These are phyloP conservation scores for Leucania comma DNA, from an alignment of 2,888 invertebrate species.

Conservation along the genomic window DNA sequence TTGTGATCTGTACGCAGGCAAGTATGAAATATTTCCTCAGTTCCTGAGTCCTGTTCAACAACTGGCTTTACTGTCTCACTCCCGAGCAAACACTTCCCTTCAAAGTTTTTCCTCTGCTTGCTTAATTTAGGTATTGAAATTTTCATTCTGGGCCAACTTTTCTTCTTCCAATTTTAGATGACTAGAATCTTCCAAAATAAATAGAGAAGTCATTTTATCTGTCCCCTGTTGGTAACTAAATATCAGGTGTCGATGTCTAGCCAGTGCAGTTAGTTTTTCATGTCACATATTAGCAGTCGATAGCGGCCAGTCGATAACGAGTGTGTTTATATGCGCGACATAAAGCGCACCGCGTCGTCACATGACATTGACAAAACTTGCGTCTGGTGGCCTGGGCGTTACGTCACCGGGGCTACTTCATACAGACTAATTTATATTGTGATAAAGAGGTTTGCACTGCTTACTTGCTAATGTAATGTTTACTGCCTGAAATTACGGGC, in stretches of 20 bases:
- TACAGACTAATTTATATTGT: constrained; percentile 4
- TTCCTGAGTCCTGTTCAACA: too few relatives aligned
- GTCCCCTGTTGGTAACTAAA: not conserved
- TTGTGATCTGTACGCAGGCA: too few relatives aligned
- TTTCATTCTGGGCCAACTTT: not conserved
- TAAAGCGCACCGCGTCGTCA: constrained; percentile 10
- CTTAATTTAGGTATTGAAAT: not conserved
- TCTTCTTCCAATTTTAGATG: not conserved
- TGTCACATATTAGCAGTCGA: constrained; percentile 4
- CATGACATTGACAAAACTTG: constrained; percentile 17
- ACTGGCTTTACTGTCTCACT: too few relatives aligned
- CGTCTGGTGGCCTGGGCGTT: not conserved
- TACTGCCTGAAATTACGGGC: too few relatives aligned
- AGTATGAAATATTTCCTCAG: too few relatives aligned
- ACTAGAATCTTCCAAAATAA: too few relatives aligned
- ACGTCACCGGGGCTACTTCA: constrained; percentile 3
- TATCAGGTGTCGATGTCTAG: not conserved
- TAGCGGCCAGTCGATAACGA: constrained; percentile 5
- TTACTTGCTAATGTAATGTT: not conserved
- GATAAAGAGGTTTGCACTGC: not conserved
- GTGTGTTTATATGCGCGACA: not conserved
- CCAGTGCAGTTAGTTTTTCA: constrained; percentile 1
- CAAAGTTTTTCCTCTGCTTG: too few relatives aligned
- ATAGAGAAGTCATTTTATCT: not conserved
- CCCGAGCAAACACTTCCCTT: too few relatives aligned